Base-by-base conservation (phyloP, 2,888 invertebrate species). In the Tolmerus cingulatus region DNA sequence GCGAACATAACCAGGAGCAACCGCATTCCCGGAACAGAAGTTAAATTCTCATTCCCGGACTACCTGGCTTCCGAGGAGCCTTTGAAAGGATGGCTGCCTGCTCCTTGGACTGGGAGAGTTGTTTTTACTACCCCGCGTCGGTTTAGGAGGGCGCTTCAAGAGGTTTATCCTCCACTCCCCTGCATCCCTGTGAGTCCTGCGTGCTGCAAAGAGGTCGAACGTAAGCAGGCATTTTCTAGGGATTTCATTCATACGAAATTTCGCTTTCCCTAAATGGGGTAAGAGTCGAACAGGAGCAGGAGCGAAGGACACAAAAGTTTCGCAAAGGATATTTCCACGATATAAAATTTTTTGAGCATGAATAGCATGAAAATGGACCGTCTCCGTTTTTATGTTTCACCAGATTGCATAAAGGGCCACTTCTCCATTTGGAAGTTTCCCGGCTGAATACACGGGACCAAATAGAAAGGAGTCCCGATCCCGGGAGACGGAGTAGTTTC, bases 171-270 rank as follows among this genome's bases (percentile, higher is more conserved):
- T 55, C 34, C 55, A 23, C 14, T 34, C 55, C 27, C 78, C 43
- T 19, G 12, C 12, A 37, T 9, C 81, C 51, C 43, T 55, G 55
- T n/a, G 19, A 34, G 57, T 66, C 40, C 57, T 40, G 40, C 66
- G 81, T 82, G 37, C 34, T 57, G n/a, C 37, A 66, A 82, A 57
- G 37, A 34, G 66, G 40, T 66, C 37, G 82, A 82, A 37, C 66
- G 66, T 57, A 82, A 82, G 66, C 57, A 57, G 34, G 7, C 57
- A 30, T 37, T 37, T 46, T 37, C 23, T 82, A 57, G 51, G 82
- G 57, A 82, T 82, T 82, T 82, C 82, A 82, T 82, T 82, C 82
- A 82, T 82, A 66, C 82, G 37, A 82, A 82, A 37, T 82, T 82
- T 82, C 82, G 82, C 82, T 82, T 82, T 82, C 82, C 57, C 57